These are phyloP conservation scores for Ptychodera flava DNA, from an alignment of 35 echinoderm and acorn worm genomes.

Conservation along the genomic window DNA sequence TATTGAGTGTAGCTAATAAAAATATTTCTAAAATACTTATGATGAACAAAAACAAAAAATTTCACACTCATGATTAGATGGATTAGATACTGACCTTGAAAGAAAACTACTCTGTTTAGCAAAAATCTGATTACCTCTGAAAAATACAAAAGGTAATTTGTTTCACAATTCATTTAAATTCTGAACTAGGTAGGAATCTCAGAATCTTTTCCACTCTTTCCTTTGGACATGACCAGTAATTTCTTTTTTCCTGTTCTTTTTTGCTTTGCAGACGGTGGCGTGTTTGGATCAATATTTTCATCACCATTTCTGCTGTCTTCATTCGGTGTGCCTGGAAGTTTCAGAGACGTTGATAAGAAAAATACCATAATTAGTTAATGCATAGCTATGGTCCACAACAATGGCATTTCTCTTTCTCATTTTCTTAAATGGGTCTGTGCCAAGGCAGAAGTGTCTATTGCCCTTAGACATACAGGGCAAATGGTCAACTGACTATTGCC, in stretches of 20 bases:
- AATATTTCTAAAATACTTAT: too few relatives aligned
- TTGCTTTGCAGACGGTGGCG: neutral
- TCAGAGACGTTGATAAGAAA: neutral
- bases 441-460: neutral
- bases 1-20: too few relatives aligned
- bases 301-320: neutral
- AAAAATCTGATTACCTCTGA: too few relatives aligned
- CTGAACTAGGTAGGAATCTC: neutral
- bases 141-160: too few relatives aligned
- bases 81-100: too few relatives aligned
- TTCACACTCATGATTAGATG: too few relatives aligned
- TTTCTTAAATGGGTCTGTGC: neutral
- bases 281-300: neutral
- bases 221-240: neutral
- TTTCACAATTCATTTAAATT: too few relatives aligned
- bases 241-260: neutral
- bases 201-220: neutral
- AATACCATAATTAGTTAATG: too few relatives aligned
- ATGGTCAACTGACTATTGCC: too few relatives aligned
- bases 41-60: too few relatives aligned
- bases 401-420: neutral
- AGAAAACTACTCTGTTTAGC: too few relatives aligned
- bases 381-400: neutral
- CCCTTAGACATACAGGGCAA: neutral
- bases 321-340: neutral